Conservation (phyloP, 1,140 invertebrate species). For the Sipha flava region DNA sequence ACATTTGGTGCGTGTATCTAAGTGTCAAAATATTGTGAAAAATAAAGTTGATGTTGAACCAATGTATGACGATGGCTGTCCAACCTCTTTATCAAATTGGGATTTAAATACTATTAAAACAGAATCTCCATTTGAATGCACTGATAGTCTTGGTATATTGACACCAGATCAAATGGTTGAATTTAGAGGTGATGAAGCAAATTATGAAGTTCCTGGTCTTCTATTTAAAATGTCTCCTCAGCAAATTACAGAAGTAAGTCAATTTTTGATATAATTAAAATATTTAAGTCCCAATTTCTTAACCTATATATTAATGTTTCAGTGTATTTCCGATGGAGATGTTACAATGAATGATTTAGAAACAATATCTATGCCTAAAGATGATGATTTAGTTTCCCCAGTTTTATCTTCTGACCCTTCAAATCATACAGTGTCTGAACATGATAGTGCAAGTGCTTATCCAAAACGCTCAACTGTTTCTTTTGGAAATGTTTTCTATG, state of each 20-base stretch:
- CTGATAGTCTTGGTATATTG: slow-evolving; percentile 73
- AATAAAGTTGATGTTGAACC: background rate
- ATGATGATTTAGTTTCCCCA: slow-evolving; percentile 15
- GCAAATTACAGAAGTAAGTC: background rate
- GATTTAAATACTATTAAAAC: slow-evolving; percentile 52
- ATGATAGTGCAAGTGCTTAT: slow-evolving; percentile 20
- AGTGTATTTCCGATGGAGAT: slow-evolving; percentile 26
- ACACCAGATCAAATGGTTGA: slow-evolving; percentile 80
- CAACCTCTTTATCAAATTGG: slow-evolving; percentile 36
- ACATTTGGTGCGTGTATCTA: slow-evolving; percentile 34
- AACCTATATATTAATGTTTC: background rate
- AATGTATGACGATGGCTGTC: background rate
- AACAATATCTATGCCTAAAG: slow-evolving; percentile 20
- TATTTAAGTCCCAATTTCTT: background rate
- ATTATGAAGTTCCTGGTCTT: background rate
- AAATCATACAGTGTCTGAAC: slow-evolving; percentile 11
- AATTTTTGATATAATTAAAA: background rate
- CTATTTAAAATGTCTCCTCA: slow-evolving; percentile 17
- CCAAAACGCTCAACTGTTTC: slow-evolving; percentile 26
- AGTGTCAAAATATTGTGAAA: background rate
- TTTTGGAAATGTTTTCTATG: slow-evolving; percentile 19
- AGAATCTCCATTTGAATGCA: slow-evolving; percentile 58
- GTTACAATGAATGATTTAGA: slow-evolving; percentile 15
- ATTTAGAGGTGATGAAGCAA: slow-evolving; percentile 41
- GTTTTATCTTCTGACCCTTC: slow-evolving; percentile 8